Conservation (phyloP, 2,113 vertebrate species). For the Dasyurus viverrinus region DNA sequence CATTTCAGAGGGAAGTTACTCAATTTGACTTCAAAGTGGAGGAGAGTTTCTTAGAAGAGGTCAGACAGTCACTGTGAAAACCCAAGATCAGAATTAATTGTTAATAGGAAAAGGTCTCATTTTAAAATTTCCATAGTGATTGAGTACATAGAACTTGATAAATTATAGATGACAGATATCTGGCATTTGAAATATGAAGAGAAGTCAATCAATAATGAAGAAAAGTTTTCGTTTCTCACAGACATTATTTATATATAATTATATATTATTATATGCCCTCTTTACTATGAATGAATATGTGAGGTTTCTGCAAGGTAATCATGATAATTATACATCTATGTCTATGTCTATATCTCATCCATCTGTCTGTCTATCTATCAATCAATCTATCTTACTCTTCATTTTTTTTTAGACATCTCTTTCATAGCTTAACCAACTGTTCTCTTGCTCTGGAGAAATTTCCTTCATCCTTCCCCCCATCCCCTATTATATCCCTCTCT, state of each 20-base stretch:
- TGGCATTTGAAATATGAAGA: background rate
- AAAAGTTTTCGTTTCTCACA: background rate
- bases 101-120: background rate
- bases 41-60: background rate
- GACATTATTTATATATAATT: background rate
- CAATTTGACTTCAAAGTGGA: background rate
- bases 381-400: background rate
- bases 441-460: background rate
- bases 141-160: background rate
- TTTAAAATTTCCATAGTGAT: background rate
- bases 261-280: background rate
- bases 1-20: background rate
- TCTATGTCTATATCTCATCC: background rate
- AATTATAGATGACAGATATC: background rate
- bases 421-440: background rate
- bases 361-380: background rate
- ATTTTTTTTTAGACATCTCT: background rate
- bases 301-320: background rate
- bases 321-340: background rate
- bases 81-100: background rate
- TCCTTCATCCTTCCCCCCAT: background rate
- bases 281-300: background rate
- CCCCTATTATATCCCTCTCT: background rate
- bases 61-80: background rate
- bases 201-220: background rate